phyloP scores from a whole-genome alignment of 2,113 vertebrate genomes.

The Megaceryle maxima region DNA sequence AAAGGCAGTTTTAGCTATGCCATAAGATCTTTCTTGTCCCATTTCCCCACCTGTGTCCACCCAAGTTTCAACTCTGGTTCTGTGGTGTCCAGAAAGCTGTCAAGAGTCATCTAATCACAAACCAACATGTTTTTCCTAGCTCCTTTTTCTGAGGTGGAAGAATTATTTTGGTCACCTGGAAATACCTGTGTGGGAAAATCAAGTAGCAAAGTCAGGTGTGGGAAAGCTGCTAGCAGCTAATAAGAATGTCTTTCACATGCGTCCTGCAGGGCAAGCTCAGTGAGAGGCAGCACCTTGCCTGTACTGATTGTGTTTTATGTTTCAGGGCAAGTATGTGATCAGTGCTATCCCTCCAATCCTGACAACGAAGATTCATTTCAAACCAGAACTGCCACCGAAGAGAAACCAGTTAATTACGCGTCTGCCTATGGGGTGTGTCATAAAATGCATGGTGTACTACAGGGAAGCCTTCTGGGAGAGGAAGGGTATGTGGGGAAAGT shows the following conservation, averaged over 20 bases:
- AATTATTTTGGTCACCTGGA: not conserved
- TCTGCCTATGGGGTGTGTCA: slow-evolving; percentile 92
- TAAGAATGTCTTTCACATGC: rapidly evolving
- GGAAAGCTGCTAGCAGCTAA: not conserved
- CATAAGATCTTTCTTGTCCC: not conserved
- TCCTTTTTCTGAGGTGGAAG: not conserved
- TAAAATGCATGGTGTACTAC: slow-evolving; percentile 99
- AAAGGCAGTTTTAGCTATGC: not conserved
- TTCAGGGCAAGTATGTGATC: slow-evolving; percentile 88
- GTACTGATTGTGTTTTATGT: slow-evolving; percentile 31
- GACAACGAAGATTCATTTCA: slow-evolving; percentile 91
- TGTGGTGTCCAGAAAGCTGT: not conserved
- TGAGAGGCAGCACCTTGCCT: not conserved
- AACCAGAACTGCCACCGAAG: slow-evolving; percentile 86
- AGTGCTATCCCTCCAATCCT: slow-evolving; percentile 88
- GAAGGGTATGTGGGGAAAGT: slow-evolving; percentile 78
- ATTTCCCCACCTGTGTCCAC: not conserved
- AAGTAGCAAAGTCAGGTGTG: not conserved
- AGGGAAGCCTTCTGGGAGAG: slow-evolving; percentile 93
- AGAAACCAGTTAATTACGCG: slow-evolving; percentile 93
- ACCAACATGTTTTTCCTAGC: not conserved
- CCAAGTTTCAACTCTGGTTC: not conserved
- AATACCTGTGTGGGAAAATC: not conserved
- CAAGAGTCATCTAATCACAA: not conserved
- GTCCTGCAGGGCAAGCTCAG: rapidly evolving